Conservation (phyloP, 2,797 vertebrate species). For the Cephalopachus bancanus region DNA sequence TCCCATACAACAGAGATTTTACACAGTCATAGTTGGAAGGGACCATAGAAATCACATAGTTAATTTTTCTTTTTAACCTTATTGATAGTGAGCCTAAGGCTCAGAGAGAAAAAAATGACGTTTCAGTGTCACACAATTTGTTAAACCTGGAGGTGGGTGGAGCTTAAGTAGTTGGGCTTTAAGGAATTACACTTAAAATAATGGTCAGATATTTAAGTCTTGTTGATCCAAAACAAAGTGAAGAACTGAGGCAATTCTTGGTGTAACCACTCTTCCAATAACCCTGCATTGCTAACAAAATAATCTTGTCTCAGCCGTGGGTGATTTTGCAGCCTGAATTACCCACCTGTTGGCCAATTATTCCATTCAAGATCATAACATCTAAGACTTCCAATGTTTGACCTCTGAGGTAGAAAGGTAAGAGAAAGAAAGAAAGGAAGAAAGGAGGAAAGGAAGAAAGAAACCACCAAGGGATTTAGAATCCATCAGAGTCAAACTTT, state of each 20-base stretch:
- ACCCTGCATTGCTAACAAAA: background rate
- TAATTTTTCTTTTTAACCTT: background rate
- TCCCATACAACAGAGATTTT: background rate
- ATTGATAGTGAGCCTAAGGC: too few relatives aligned
- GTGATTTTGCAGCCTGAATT: background rate
- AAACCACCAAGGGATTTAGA: background rate
- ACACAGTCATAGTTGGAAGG: background rate
- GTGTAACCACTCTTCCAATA: background rate
- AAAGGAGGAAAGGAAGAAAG: too few relatives aligned
- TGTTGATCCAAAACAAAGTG: background rate
- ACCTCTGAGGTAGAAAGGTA: too few relatives aligned
- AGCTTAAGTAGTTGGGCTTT: background rate
- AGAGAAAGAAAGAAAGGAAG: too few relatives aligned
- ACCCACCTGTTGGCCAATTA: background rate
- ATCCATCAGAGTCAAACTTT: background rate
- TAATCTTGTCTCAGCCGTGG: background rate
- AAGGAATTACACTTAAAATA: constrained; percentile 31
- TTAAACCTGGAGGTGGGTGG: background rate
- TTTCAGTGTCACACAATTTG: background rate
- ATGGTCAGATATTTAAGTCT: background rate
- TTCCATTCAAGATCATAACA: constrained; percentile 13
- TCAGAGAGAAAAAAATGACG: constrained; percentile 1
- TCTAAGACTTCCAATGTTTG: background rate
- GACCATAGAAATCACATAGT: background rate
- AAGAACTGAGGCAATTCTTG: background rate